Conservation (phyloP, 1,140 invertebrate species). For the Procambarus clarkii region DNA sequence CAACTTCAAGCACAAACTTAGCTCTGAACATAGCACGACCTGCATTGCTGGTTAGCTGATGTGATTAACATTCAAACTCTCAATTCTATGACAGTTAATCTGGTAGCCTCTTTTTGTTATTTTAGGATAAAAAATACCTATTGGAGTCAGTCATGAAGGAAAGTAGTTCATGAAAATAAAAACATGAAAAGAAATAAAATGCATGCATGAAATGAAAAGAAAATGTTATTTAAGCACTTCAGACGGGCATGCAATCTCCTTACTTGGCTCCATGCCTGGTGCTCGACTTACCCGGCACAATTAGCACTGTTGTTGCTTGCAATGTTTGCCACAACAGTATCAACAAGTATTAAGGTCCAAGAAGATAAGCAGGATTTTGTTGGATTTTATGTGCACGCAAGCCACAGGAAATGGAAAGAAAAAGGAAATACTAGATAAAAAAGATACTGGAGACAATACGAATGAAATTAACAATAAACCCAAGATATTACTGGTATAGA, state of each 20-base stretch:
- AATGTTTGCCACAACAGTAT: slow-evolving; percentile 67
- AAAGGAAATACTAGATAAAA: slow-evolving; percentile 71
- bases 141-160: slow-evolving; percentile 69
- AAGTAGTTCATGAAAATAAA: slow-evolving; percentile 46
- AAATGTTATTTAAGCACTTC: slow-evolving; percentile 55
- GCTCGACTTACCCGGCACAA: slow-evolving; percentile 66
- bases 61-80: slow-evolving; percentile 68
- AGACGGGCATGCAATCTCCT: slow-evolving; percentile 67
- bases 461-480: slow-evolving; percentile 66
- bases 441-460: slow-evolving; percentile 66
- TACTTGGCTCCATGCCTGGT: slow-evolving; percentile 67
- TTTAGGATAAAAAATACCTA: slow-evolving; percentile 66
- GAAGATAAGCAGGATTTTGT: slow-evolving; percentile 70
- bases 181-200: slow-evolving; percentile 33
- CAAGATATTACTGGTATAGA: slow-evolving; percentile 62
- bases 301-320: slow-evolving; percentile 68
- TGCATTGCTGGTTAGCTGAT: slow-evolving; percentile 69
- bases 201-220: slow-evolving; percentile 38
- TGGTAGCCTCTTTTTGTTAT: slow-evolving; percentile 46
- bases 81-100: slow-evolving; percentile 51
- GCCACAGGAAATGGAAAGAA: slow-evolving; percentile 71
- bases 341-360: slow-evolving; percentile 71
- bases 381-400: slow-evolving; percentile 70
- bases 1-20: slow-evolving; percentile 69
- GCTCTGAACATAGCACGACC: slow-evolving; percentile 68